phyloP scores from a whole-genome alignment of 2,888 invertebrate species.

The Yponomeuta cagnagella region DNA sequence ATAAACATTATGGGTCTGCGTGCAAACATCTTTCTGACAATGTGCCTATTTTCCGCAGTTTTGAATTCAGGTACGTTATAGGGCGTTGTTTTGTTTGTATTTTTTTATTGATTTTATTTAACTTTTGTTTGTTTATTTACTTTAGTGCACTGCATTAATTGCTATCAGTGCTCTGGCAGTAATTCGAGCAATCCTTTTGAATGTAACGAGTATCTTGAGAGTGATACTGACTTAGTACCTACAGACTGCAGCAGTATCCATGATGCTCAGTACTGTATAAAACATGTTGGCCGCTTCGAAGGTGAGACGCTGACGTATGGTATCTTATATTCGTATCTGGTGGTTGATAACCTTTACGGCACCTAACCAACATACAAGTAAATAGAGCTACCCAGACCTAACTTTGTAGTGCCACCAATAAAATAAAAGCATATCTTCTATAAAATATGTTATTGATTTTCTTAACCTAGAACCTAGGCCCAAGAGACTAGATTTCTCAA shows the following conservation, averaged over 20 bases:
- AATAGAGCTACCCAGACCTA: neutral
- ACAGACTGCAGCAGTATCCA: conserved; percentile 86
- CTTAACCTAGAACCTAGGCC: too few species aligned
- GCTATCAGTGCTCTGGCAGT: conserved; percentile 93
- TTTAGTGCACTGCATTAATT: conserved; percentile 81
- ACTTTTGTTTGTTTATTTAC: conserved; percentile 24
- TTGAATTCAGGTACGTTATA: conserved; percentile 14
- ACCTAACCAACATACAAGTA: conserved; percentile 18
- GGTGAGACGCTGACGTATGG: conserved; percentile 68
- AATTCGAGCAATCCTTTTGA: conserved; percentile 85
- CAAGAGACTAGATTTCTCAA: too few species aligned
- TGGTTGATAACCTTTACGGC: neutral
- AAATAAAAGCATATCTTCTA: too few species aligned
- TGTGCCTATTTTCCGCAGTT: neutral
- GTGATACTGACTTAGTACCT: conserved; percentile 79
- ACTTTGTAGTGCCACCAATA: neutral
- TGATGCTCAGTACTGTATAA: conserved; percentile 92
- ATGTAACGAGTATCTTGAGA: conserved; percentile 86
- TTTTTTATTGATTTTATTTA: conserved; percentile 7
- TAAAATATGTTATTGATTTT: too few species aligned
- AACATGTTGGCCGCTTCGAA: conserved; percentile 94
- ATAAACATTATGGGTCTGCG: neutral
- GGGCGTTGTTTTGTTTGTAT: conserved; percentile 1
- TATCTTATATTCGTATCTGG: neutral
- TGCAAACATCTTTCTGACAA: neutral